These are phyloP conservation scores for Tenualosa ilisha DNA, from an alignment of 2,797 vertebrate genomes.

Conservation along the genomic window DNA sequence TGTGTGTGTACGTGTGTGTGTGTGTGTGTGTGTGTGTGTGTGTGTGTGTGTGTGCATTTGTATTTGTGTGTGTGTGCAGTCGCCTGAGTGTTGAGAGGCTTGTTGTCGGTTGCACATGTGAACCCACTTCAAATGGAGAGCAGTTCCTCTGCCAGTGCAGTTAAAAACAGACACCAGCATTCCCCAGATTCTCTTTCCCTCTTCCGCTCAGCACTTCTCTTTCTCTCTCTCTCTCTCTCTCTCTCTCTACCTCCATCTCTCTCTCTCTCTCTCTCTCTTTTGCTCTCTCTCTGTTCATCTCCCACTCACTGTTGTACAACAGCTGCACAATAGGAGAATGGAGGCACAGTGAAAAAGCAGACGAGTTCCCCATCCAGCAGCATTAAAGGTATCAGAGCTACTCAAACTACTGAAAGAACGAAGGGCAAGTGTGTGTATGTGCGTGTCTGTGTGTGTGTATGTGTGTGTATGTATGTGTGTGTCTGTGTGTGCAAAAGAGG, in stretches of 20 bases:
- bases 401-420: background rate
- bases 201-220: conserved; percentile 9
- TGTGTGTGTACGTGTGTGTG: too few species aligned
- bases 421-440: background rate
- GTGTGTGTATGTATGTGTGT: background rate
- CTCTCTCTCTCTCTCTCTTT: background rate
- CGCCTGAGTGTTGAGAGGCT: background rate
- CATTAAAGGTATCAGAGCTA: background rate
- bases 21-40: too few species aligned
- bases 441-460: conserved; percentile 1
- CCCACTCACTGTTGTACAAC: background rate
- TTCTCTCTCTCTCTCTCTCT: background rate
- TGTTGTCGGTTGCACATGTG: conserved; percentile 43
- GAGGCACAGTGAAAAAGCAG: background rate
- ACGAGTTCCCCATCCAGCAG: background rate
- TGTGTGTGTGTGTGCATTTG: background rate
- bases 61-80: background rate
- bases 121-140: conserved; percentile 48
- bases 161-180: conserved; percentile 2
- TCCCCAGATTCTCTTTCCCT: conserved; percentile 20
- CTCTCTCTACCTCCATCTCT: background rate
- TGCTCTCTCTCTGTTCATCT: background rate
- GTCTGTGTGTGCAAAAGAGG: too few species aligned
- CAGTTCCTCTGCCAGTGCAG: conserved; percentile 34
- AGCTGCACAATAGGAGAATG: background rate